phyloP scores from a whole-genome alignment of 2,888 invertebrate species.

The Acutogordius australiensis region DNA sequence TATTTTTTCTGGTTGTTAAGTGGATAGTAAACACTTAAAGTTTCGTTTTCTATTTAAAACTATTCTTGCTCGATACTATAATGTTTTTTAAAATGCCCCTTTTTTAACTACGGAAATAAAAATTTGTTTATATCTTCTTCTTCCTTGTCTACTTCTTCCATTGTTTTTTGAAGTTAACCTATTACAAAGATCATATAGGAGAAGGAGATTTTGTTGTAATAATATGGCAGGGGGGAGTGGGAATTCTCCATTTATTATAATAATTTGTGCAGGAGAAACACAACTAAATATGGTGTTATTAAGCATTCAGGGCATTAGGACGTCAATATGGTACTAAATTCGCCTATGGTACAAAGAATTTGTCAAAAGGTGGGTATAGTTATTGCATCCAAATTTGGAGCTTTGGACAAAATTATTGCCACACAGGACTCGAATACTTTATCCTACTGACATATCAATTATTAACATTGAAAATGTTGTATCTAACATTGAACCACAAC shows the following conservation, averaged over 20 bases:
- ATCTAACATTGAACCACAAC: too few species aligned
- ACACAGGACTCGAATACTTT: constrained; percentile 84
- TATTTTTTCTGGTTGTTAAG: too few species aligned
- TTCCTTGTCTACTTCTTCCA: too few species aligned
- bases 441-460: constrained; percentile 78
- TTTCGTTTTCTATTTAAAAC: too few species aligned
- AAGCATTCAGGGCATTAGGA: constrained; percentile 56
- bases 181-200: neutral
- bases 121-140: too few species aligned
- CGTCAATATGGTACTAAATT: constrained; percentile 48
- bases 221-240: neutral
- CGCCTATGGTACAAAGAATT: constrained; percentile 25
- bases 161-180: too few species aligned
- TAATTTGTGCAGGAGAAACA: constrained; percentile 31
- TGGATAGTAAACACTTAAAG: too few species aligned
- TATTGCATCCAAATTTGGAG: constrained; percentile 71
- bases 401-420: constrained; percentile 76
- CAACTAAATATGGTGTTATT: constrained; percentile 70
- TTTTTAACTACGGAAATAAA: too few species aligned
- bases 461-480: constrained; percentile 61
- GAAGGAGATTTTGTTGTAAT: neutral
- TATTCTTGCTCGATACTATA: too few species aligned
- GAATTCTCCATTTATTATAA: neutral
- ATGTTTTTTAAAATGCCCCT: too few species aligned
- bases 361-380: constrained; percentile 50